Base-by-base conservation (phyloP, 2,888 invertebrate species). In the Phengaris arion region DNA sequence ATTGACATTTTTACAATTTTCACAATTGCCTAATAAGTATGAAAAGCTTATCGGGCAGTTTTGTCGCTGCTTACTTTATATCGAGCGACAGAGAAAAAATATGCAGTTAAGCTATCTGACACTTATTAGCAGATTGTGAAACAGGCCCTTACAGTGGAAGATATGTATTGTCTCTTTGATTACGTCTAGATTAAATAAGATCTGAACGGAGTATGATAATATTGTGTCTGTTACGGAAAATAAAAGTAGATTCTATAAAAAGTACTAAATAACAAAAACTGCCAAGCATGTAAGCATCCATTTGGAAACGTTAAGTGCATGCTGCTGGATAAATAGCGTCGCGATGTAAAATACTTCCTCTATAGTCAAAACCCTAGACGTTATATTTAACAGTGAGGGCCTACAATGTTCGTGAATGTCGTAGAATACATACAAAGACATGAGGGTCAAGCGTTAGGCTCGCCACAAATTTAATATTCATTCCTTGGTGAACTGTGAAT, bases 361-460 rank as follows among this genome's bases (percentile, higher is more conserved):
- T 35, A 35, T 4, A 35, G 15, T 35, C 1, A 35, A 35, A 10
- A 59, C 22, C 59, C 59, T 59, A 15, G 3, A 59, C 22, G 10
- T 22, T 12, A 10, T 35, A 35, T 35, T 35, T 35, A 2, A 64
- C 12, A 35, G 12, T 64, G 12, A 35, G 6, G 64, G 2, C 2
- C 5, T 35, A 64, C 64, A 64, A 6, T 12, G 52, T 52, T 52
- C 52, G 10, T 35, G 15, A 64, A 64, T 64, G 35, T 12, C 64
- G 12, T 35, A 35, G 35, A 52, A 52, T 52, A 52, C 55, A 55
- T n/a, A 55, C 55, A 55, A 64, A 64, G 75, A 76, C 70, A 78
- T 73, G 15, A 57, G 46, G 5, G 22, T 48, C 15, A n/a, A 64
- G 13, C 74, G 46, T n/a, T 45, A 64, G 64, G 64, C 35, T 64